phyloP scores from a whole-genome alignment of 2,888 invertebrate species.

The Drosophila limbata region DNA sequence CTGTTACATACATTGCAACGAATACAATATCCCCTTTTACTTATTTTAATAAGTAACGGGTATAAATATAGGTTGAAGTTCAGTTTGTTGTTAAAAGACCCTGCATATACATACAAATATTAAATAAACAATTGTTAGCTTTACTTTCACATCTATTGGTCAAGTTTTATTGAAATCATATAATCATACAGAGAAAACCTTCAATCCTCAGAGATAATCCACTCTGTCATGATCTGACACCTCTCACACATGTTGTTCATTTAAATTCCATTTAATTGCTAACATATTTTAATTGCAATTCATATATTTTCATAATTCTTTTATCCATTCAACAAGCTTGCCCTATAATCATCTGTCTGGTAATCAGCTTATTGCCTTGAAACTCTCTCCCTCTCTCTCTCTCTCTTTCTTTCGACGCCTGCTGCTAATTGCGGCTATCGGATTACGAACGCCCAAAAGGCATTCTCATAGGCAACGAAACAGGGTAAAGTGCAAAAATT shows the following conservation, averaged over 20 bases:
- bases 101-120: too few relatives aligned
- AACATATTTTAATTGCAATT: slow-evolving; percentile 3
- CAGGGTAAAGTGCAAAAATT: slow-evolving; percentile 67
- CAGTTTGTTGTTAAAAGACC: too few relatives aligned
- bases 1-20: too few relatives aligned
- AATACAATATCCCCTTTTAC: too few relatives aligned
- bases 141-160: too few relatives aligned
- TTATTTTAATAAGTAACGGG: too few relatives aligned
- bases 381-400: slow-evolving; percentile 25
- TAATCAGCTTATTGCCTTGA: slow-evolving; percentile 68
- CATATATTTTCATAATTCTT: slow-evolving; percentile 15
- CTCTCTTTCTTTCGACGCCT: slow-evolving; percentile 22
- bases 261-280: background rate
- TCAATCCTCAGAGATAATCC: background rate
- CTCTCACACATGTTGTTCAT: background rate
- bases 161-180: background rate
- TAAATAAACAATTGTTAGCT: too few relatives aligned
- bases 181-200: background rate
- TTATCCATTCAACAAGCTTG: slow-evolving; percentile 11
- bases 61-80: too few relatives aligned
- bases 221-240: background rate
- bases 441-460: slow-evolving; percentile 72
- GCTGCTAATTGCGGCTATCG: slow-evolving; percentile 74
- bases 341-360: slow-evolving; percentile 38
- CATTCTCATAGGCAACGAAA: slow-evolving; percentile 51